phyloP scores from a whole-genome alignment of 2,888 invertebrate species.

The Netelia melanura region DNA sequence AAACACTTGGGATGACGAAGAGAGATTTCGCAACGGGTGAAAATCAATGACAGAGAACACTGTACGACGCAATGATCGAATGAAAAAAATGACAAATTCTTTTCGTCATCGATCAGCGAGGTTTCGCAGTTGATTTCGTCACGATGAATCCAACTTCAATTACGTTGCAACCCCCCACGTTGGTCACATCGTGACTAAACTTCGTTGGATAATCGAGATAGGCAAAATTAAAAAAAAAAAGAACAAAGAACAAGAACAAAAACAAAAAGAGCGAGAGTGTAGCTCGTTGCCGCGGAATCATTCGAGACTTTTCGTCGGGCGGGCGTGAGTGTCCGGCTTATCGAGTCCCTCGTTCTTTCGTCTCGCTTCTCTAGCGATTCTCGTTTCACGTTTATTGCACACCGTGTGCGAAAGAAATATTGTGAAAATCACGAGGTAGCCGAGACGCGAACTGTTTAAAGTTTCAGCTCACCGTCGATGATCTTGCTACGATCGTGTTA shows the following conservation, averaged over 20 bases:
- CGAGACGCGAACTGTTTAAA: constrained; percentile 10
- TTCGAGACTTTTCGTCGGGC: constrained; percentile 54
- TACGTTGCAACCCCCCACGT: constrained; percentile 2
- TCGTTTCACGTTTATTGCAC: constrained; percentile 48
- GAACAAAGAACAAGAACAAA: constrained; percentile 12
- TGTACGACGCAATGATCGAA: background rate
- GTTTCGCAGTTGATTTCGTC: constrained; percentile 20
- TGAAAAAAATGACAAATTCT: background rate
- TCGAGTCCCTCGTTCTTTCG: constrained; percentile 11
- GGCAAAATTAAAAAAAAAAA: constrained; percentile 1
- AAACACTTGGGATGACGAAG: background rate
- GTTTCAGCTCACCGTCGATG: constrained; percentile 46
- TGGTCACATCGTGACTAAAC: constrained; percentile 57
- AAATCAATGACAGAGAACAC: background rate
- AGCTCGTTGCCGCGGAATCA: constrained; percentile 50
- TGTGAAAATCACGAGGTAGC: constrained; percentile 79
- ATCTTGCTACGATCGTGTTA: constrained; percentile 61
- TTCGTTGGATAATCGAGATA: constrained; percentile 36
- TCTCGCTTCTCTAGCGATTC: constrained; percentile 8
- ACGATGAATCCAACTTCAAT: constrained; percentile 18
- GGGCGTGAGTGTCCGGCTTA: constrained; percentile 57
- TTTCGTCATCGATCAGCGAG: background rate
- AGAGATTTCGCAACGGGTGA: constrained; percentile 16
- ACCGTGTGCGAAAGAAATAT: constrained; percentile 72
- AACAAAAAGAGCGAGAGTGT: constrained; percentile 35